Conservation (phyloP, 2,797 vertebrate species). For the Chlorospingus semifuscus region DNA sequence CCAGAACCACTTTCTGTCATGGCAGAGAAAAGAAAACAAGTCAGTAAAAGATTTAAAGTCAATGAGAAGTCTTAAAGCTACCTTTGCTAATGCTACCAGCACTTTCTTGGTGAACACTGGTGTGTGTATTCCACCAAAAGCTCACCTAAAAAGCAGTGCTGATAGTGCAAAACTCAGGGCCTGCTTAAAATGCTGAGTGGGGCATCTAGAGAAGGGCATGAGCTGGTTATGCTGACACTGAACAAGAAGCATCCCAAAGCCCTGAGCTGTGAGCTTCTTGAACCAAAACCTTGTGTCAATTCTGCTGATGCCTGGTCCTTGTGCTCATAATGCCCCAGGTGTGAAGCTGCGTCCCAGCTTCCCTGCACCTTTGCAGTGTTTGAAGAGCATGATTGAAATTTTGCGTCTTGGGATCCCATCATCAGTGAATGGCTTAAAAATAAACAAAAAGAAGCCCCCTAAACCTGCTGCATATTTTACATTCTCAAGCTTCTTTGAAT, state of each 20-base stretch:
- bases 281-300: background rate
- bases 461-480: background rate
- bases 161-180: background rate
- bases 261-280: background rate
- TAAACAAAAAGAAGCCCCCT: background rate
- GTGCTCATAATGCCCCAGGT: background rate
- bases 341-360: background rate
- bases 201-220: background rate
- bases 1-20: background rate
- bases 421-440: background rate
- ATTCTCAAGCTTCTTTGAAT: background rate
- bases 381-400: background rate
- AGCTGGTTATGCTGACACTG: background rate
- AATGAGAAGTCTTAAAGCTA: background rate
- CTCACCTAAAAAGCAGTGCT: background rate
- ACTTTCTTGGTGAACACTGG: background rate
- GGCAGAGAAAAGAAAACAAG: background rate
- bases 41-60: background rate
- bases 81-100: background rate
- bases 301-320: background rate
- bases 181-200: background rate
- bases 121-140: background rate
- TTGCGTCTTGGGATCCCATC: background rate
- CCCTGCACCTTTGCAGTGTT: background rate
- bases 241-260: background rate